Conservation (phyloP, 1,140 invertebrate genomes). For the Lordiphosa clarofinis region DNA sequence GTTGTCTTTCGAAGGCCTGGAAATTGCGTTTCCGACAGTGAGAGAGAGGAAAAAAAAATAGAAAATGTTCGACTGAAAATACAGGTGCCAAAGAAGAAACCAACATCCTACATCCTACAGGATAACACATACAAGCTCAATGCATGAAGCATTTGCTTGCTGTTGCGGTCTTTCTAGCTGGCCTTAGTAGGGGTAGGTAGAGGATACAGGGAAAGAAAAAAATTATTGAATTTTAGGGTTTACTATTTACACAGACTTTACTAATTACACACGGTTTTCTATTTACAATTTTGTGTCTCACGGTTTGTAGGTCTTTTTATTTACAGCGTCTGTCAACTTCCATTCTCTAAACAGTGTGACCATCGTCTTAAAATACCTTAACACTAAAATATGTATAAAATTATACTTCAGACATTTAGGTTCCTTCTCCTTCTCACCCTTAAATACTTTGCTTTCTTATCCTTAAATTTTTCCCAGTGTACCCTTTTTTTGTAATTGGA, state of each 20-base stretch:
- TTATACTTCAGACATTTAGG: no score
- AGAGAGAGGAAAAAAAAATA: not conserved
- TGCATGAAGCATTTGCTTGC: conserved; percentile 8
- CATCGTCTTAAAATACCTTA: no score
- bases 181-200: not conserved
- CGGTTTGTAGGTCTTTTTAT: no score
- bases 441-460: no score
- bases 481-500: conserved; percentile 44
- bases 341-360: no score
- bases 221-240: conserved; percentile 3
- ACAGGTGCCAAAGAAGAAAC: conserved; percentile 6
- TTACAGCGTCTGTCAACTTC: no score
- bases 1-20: conserved; percentile 68
- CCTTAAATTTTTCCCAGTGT: conserved; percentile 22
- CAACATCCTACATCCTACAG: conserved; percentile 6
- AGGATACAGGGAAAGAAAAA: conserved; percentile 3
- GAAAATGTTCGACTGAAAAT: conserved; percentile 13
- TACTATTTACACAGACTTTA: no score
- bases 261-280: no score
- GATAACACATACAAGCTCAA: conserved; percentile 3
- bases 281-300: no score
- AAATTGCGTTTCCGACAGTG: conserved; percentile 62
- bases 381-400: no score
- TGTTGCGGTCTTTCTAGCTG: conserved; percentile 2
- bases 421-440: no score